Conservation (phyloP, 2,113 vertebrate genomes). For the Melozone crissalis region DNA sequence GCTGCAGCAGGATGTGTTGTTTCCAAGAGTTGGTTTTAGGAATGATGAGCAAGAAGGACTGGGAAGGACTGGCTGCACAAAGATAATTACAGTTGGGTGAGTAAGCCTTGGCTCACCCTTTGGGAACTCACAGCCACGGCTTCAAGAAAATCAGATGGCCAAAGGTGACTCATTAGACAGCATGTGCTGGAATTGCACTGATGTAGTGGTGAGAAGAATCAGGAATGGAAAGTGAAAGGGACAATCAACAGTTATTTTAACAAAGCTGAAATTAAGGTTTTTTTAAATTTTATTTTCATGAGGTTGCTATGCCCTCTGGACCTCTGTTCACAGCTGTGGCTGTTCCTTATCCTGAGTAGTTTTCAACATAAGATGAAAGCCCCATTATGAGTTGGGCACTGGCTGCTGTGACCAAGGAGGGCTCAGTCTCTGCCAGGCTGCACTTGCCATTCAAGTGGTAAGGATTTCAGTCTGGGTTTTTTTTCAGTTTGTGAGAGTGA, state of each 20-base stretch:
- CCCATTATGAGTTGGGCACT: neutral
- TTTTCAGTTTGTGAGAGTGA: neutral
- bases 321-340: neutral
- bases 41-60: neutral
- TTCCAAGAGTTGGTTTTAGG: neutral
- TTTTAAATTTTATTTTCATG: neutral
- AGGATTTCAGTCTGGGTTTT: neutral
- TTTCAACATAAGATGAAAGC: neutral
- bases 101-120: neutral
- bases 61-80: neutral
- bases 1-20: neutral
- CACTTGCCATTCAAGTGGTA: neutral
- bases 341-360: neutral
- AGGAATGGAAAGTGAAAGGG: neutral
- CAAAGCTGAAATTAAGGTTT: neutral
- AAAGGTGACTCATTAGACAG: neutral
- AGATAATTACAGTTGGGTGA: neutral
- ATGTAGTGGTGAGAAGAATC: neutral
- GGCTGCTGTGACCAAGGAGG: neutral
- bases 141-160: neutral
- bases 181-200: neutral
- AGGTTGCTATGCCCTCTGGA: neutral
- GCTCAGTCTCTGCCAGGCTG: neutral
- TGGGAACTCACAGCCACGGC: neutral
- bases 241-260: neutral